phyloP scores from a whole-genome alignment of 1,140 invertebrate genomes.

The Drosophila tsacasi region DNA sequence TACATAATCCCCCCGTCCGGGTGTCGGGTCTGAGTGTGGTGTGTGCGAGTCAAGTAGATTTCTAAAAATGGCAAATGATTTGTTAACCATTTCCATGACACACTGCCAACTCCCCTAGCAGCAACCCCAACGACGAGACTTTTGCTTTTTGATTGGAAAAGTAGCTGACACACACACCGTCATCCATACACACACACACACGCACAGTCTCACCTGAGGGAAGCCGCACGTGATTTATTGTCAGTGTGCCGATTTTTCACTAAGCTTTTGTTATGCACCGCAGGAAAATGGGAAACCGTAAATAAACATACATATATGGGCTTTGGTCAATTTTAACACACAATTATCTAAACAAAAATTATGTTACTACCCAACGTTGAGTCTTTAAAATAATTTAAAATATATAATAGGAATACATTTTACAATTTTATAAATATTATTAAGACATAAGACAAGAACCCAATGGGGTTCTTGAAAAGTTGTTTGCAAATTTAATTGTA shows the following conservation, averaged over 20 bases:
- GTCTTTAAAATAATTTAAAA: too few species aligned
- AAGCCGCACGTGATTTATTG: conserved; percentile 73
- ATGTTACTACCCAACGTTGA: not conserved
- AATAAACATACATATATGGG: not conserved
- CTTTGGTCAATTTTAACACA: not conserved
- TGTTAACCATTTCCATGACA: conserved; percentile 60
- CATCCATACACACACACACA: not conserved
- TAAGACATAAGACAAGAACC: too few species aligned
- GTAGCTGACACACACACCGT: conserved; percentile 34
- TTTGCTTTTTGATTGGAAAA: conserved; percentile 59
- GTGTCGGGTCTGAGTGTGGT: not conserved
- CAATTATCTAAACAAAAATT: too few species aligned
- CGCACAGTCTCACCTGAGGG: conserved; percentile 32
- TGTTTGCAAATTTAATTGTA: too few species aligned
- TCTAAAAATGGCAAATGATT: conserved; percentile 81
- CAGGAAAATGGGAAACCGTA: not conserved
- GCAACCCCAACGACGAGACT: conserved; percentile 51
- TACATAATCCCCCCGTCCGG: conserved; percentile 43
- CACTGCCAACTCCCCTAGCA: conserved; percentile 30
- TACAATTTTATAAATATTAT: not conserved
- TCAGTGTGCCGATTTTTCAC: conserved; percentile 64
- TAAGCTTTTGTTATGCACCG: conserved; percentile 28
- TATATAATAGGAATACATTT: not conserved
- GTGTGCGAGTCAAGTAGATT: conserved; percentile 72
- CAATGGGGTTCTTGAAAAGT: not conserved